Conservation (phyloP, 2,888 invertebrate genomes). For the Sinhomidia bicolor region DNA sequence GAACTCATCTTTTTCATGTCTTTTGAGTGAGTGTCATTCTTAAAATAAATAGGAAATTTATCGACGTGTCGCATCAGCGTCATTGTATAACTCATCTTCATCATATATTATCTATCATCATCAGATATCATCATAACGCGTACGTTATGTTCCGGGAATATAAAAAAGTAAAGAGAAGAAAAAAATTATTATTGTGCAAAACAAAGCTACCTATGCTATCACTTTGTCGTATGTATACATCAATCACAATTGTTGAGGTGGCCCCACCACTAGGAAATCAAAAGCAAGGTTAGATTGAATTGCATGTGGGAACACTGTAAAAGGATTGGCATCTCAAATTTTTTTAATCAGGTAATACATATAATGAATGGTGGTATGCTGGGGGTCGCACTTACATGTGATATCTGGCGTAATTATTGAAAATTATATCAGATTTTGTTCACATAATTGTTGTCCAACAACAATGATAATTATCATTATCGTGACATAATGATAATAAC, state of each 20-base stretch:
- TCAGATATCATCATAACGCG: background rate
- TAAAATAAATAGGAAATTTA: background rate
- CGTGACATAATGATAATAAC: background rate
- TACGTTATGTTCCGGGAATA: conserved; percentile 51
- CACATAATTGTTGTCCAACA: conserved; percentile 49
- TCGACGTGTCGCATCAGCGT: background rate
- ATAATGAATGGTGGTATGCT: background rate
- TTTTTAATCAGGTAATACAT: conserved; percentile 15
- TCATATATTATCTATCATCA: no score
- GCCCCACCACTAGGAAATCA: conserved; percentile 54
- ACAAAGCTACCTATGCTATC: no score
- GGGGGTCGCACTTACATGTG: background rate
- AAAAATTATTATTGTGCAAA: no score
- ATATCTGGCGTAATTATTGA: conserved; percentile 32
- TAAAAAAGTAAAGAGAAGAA: background rate
- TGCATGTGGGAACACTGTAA: conserved; percentile 11
- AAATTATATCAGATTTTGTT: conserved; percentile 36
- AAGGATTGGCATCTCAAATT: background rate
- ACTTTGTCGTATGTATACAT: no score
- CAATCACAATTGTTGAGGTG: background rate
- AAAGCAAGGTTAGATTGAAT: conserved; percentile 48
- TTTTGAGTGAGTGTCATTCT: background rate
- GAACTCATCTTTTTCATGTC: conserved; percentile 56
- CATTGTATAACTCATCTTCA: background rate
- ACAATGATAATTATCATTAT: background rate